Evolutionary conservation across 2,797 vertebrate genomes (phyloP).

Genomic region (Ceyx erithaca): DNA sequence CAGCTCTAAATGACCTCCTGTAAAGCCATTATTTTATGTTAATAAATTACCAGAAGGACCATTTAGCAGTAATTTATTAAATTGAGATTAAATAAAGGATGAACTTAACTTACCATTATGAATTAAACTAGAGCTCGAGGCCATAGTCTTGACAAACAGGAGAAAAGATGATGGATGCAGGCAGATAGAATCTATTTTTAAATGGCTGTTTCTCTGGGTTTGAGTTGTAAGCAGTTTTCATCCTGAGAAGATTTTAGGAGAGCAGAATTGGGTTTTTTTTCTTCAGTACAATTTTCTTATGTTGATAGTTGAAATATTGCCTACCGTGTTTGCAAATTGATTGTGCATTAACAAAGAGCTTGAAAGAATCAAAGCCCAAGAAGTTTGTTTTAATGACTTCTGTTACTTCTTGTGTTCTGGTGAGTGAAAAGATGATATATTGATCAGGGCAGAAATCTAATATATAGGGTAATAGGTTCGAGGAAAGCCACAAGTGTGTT

Average conservation of each 20-base stretch:
- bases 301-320: background rate
- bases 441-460: background rate
- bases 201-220: slow-evolving; percentile 8
- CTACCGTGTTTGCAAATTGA: background rate
- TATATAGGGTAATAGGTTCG: background rate
- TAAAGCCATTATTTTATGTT: slow-evolving; percentile 11
- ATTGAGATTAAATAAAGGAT: slow-evolving; percentile 30
- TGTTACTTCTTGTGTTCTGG: background rate
- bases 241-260: background rate
- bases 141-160: slow-evolving; percentile 35
- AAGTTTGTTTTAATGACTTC: background rate
- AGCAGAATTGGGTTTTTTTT: background rate
- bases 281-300: background rate
- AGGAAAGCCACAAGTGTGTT: background rate
- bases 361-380: background rate
- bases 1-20: background rate
- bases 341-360: background rate
- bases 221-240: background rate
- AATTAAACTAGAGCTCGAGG: slow-evolving; percentile 37
- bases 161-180: background rate
- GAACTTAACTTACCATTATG: slow-evolving; percentile 37
- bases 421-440: background rate
- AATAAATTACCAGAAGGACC: slow-evolving; percentile 32
- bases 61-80: slow-evolving; percentile 22
- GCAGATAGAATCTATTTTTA: slow-evolving; percentile 50